Conservation (phyloP, 2,797 vertebrate species). For the Phataginus tetradactyla region DNA sequence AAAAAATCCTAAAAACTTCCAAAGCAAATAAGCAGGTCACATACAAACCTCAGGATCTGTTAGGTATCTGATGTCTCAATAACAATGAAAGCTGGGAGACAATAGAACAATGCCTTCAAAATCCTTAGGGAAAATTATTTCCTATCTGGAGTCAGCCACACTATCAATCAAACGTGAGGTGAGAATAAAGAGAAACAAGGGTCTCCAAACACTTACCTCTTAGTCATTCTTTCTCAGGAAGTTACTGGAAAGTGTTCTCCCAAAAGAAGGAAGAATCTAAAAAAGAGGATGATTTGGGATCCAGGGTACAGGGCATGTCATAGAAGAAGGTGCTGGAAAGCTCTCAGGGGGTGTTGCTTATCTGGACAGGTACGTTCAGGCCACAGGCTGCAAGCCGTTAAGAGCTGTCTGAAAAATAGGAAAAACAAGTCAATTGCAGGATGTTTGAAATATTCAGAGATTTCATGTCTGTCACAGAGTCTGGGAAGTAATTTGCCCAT, state of each 20-base stretch:
- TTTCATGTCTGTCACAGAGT: background rate
- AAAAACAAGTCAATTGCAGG: background rate
- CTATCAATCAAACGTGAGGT: background rate
- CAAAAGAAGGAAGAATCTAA: background rate
- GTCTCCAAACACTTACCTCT: background rate
- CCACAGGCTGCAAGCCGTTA: background rate
- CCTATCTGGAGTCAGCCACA: background rate
- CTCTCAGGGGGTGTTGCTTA: background rate
- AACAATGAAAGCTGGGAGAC: constrained; percentile 14
- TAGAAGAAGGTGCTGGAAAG: background rate
- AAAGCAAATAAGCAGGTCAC: constrained; percentile 37
- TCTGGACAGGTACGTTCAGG: background rate
- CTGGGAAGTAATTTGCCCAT: constrained; percentile 20
- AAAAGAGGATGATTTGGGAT: background rate
- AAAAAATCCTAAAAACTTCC: constrained; percentile 2
- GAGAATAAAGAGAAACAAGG: background rate
- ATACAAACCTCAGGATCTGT: background rate
- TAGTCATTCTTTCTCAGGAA: background rate
- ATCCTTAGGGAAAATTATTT: background rate
- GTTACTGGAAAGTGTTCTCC: background rate
- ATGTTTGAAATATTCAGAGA: background rate
- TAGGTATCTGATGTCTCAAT: background rate
- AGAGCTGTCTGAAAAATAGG: background rate
- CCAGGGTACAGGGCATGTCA: background rate
- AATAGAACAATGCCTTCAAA: constrained; percentile 32